Percentiles rank a stretch among this genome's conserved stretches.
Evolutionary conservation across 2,888 invertebrate genomes (phyloP).

Genomic region (Aricia artaxerxes): DNA sequence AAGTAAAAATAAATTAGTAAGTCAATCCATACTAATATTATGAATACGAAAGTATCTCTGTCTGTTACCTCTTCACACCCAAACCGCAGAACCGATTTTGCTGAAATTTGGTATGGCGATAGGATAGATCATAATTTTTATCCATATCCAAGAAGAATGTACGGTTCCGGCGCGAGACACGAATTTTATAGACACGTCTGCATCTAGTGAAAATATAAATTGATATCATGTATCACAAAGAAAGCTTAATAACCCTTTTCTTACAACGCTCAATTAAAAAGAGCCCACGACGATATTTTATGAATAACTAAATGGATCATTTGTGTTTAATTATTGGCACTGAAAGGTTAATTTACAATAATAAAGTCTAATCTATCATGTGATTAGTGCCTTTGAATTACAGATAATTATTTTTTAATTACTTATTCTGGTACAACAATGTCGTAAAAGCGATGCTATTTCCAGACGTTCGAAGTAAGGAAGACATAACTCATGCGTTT

Average conservation of each 20-base stretch:
- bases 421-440: slow-evolving; percentile 40
- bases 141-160: too few species aligned
- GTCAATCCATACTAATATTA: too few species aligned
- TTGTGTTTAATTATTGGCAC: slow-evolving; percentile 49
- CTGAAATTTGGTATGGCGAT: too few species aligned
- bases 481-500: not conserved
- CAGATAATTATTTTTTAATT: slow-evolving; percentile 40
- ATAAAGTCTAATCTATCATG: slow-evolving; percentile 47
- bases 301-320: slow-evolving; percentile 40
- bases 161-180: too few species aligned
- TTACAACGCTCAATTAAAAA: slow-evolving; percentile 31
- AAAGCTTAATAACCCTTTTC: slow-evolving; percentile 22
- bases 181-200: too few species aligned
- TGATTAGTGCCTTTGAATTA: slow-evolving; percentile 56
- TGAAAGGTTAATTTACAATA: slow-evolving; percentile 43
- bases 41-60: too few species aligned
- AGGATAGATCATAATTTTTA: not conserved
- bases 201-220: not conserved
- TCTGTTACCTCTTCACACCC: too few species aligned
- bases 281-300: slow-evolving; percentile 37
- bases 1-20: too few species aligned
- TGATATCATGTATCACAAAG: not conserved
- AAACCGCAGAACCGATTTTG: too few species aligned
- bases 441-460: slow-evolving; percentile 11
- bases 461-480: slow-evolving; percentile 1